Conservation (phyloP, 2,797 vertebrate genomes). For the Bradypodion pumilum region DNA sequence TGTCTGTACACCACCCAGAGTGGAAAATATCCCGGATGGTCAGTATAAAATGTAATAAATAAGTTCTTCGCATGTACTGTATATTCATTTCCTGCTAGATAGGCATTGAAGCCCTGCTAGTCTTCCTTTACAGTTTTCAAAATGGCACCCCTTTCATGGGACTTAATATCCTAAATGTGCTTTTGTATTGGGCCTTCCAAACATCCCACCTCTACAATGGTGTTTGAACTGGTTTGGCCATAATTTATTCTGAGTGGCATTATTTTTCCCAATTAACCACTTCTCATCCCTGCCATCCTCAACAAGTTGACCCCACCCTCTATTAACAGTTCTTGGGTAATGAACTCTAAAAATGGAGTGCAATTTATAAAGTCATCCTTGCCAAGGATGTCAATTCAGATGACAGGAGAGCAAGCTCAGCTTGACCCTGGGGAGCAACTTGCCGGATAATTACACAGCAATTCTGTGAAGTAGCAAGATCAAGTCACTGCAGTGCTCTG, state of each 20-base stretch:
- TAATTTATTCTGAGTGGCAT: background rate
- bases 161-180: background rate
- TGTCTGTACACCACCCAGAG: too few relatives aligned
- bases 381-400: slow-evolving; percentile 3
- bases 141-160: background rate
- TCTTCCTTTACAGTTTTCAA: background rate
- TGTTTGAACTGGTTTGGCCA: background rate
- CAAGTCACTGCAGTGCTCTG: background rate
- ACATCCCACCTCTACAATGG: background rate
- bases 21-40: too few relatives aligned
- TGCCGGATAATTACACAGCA: slow-evolving; percentile 24
- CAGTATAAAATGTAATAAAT: too few relatives aligned
- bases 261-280: background rate
- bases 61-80: background rate
- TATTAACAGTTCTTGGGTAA: slow-evolving; percentile 22
- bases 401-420: background rate
- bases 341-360: slow-evolving; percentile 13
- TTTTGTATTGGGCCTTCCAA: background rate
- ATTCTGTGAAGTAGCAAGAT: slow-evolving; percentile 7
- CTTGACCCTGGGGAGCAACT: background rate
- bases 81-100: background rate
- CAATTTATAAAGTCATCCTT: background rate
- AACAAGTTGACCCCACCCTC: slow-evolving; percentile 18
- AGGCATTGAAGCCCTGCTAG: background rate
- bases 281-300: background rate